Evolutionary conservation across 2,888 invertebrate species (phyloP).

Genomic region (Hydraecia micacea): DNA sequence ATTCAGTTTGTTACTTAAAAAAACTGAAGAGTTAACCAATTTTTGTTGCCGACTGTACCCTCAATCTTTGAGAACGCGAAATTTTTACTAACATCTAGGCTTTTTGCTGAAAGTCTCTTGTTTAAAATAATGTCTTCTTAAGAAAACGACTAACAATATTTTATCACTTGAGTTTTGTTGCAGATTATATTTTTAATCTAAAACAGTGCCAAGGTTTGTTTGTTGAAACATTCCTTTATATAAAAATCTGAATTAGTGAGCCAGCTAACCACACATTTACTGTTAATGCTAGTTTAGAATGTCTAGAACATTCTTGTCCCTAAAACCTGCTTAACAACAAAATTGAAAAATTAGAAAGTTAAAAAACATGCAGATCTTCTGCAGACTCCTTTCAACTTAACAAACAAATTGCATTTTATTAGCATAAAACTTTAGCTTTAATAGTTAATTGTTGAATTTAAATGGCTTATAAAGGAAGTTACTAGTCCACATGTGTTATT

Average conservation of each 20-base stretch:
- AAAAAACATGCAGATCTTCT: conserved; percentile 84
- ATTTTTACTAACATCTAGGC: not conserved
- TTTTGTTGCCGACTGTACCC: conserved; percentile 20
- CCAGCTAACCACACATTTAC: conserved; percentile 62
- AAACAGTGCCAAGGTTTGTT: conserved; percentile 61
- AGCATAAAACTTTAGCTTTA: conserved; percentile 87
- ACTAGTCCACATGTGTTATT: conserved; percentile 74
- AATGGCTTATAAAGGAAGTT: conserved; percentile 79
- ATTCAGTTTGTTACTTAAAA: not conserved
- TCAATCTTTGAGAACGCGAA: not conserved
- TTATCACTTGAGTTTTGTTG: conserved; percentile 35
- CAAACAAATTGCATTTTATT: conserved; percentile 89
- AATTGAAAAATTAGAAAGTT: conserved; percentile 88
- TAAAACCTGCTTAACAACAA: conserved; percentile 86
- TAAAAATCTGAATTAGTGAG: conserved; percentile 35
- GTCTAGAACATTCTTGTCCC: conserved; percentile 83
- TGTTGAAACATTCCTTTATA: conserved; percentile 39
- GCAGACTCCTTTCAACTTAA: conserved; percentile 87
- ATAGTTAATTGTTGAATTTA: conserved; percentile 83
- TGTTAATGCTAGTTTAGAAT: conserved; percentile 70
- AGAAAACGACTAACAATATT: conserved; percentile 33
- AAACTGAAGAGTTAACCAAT: not conserved
- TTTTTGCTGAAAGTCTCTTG: not conserved
- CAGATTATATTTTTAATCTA: conserved; percentile 42
- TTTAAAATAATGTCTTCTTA: not conserved